Evolutionary conservation across 2,888 invertebrate genomes (phyloP).

Genomic region (Piscicola geometra): DNA sequence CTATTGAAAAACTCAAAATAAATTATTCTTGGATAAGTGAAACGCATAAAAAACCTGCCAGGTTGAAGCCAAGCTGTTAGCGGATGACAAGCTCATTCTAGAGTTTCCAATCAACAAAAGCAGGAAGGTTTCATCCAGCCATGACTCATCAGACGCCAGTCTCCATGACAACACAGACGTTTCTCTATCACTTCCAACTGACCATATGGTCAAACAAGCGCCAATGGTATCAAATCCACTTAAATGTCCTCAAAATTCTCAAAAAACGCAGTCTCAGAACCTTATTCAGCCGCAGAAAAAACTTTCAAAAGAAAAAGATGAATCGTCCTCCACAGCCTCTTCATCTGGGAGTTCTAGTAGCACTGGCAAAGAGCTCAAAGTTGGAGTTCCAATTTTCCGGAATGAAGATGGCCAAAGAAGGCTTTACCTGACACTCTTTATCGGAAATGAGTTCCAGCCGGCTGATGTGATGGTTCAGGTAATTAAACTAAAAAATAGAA

Average conservation of each 20-base stretch:
- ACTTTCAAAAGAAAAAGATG: background rate
- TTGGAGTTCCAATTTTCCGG: constrained; percentile 39
- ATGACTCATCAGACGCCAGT: background rate
- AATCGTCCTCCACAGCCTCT: constrained; percentile 4
- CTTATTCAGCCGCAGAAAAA: background rate
- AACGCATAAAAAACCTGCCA: too few relatives aligned
- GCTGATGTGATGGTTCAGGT: constrained; percentile 43
- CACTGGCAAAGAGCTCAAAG: constrained; percentile 38
- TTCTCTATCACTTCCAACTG: background rate
- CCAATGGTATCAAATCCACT: too few relatives aligned
- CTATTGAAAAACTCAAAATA: too few relatives aligned
- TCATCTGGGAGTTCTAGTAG: constrained; percentile 34
- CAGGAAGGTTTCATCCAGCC: background rate
- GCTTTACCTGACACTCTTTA: constrained; percentile 27
- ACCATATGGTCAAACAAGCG: too few relatives aligned
- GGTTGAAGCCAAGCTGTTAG: constrained; percentile 12
- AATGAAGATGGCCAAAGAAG: constrained; percentile 29
- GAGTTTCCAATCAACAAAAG: background rate
- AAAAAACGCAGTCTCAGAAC: background rate
- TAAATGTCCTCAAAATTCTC: too few relatives aligned
- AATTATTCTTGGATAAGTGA: too few relatives aligned
- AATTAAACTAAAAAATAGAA: too few relatives aligned
- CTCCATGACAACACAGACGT: background rate
- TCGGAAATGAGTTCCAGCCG: constrained; percentile 38
- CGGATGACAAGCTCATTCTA: constrained; percentile 10